Evolutionary conservation across 2,888 invertebrate species (phyloP).

Genomic region (Mechanitis messenoides): DNA sequence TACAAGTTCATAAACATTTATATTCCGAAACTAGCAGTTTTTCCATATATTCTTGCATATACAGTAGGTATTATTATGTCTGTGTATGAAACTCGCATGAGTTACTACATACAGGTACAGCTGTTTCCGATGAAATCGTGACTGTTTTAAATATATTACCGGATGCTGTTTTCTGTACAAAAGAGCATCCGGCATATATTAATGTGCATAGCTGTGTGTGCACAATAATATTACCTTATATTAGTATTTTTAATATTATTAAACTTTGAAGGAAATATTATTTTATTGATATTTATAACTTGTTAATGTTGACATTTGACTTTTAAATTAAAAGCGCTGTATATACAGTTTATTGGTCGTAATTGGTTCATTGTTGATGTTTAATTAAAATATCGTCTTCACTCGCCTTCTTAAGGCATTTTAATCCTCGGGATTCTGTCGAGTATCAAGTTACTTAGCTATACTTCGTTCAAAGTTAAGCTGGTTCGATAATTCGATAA

Average conservation of each 20-base stretch:
- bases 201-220: no score
- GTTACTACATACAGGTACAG: background rate
- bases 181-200: background rate
- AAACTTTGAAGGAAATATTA: no score
- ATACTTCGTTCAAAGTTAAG: background rate
- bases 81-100: background rate
- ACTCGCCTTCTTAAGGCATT: background rate
- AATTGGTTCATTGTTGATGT: background rate
- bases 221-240: no score
- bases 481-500: background rate
- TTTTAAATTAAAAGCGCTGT: background rate
- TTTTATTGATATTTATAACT: background rate
- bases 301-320: background rate
- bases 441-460: background rate
- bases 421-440: background rate
- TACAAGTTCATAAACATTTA: no score
- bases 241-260: no score
- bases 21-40: no score
- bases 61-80: background rate
- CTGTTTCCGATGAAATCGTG: slow-evolving; percentile 3
- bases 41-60: no score
- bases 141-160: slow-evolving; percentile 1
- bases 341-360: background rate
- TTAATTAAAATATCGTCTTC: slow-evolving; percentile 4
- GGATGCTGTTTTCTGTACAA: background rate